A percentile compares a stretch with the other conserved stretches of the same genome.
phyloP scores from a whole-genome alignment of 2,113 vertebrate species.

The Panthera uncia region DNA sequence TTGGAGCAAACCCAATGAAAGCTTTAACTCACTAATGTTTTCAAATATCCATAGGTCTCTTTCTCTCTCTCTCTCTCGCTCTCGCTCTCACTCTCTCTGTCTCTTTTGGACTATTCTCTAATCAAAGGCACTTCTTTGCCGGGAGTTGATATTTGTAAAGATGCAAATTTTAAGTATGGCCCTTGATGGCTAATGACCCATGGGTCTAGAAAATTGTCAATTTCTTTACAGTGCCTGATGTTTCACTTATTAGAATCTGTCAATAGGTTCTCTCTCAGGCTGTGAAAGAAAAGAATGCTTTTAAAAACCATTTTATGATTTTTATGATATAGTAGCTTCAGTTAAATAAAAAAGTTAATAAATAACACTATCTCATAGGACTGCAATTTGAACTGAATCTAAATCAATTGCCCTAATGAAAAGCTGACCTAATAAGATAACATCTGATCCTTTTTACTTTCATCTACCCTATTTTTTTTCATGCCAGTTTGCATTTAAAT shows the following conservation, averaged over 20 bases:
- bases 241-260: neutral
- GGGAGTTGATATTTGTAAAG: neutral
- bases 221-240: neutral
- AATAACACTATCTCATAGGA: conserved; percentile 34
- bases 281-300: neutral
- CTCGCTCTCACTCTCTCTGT: too few species aligned
- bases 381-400: conserved; percentile 25
- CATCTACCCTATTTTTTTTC: conserved; percentile 33
- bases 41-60: neutral
- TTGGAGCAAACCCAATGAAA: neutral
- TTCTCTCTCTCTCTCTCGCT: neutral
- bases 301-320: neutral
- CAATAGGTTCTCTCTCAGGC: neutral
- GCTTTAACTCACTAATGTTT: neutral
- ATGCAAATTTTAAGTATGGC: neutral
- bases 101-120: neutral
- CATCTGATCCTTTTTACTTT: conserved; percentile 42
- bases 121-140: neutral
- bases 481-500: conserved; percentile 55
- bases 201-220: neutral
- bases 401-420: conserved; percentile 46
- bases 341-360: conserved; percentile 4
- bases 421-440: conserved; percentile 33
- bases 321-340: neutral
- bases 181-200: neutral